phyloP scores from a whole-genome alignment of 1,140 invertebrate species.

The Brachionus calyciflorus region DNA sequence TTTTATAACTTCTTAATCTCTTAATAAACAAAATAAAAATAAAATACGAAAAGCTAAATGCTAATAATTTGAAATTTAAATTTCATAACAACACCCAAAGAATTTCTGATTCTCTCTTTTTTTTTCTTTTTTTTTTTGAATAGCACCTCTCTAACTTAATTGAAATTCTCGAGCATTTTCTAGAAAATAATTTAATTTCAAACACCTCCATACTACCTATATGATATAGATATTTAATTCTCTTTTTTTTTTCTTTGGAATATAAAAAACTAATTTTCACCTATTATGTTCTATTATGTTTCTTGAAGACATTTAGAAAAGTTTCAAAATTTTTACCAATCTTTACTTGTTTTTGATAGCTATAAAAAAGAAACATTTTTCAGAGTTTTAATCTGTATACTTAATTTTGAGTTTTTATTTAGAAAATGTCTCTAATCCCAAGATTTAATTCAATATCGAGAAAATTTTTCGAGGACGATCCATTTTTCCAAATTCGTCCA shows the following conservation, averaged over 20 bases:
- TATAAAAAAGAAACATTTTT: no score
- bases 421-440: constrained; percentile 15
- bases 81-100: neutral
- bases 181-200: constrained; percentile 33
- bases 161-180: constrained; percentile 17
- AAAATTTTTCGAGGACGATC: constrained; percentile 7
- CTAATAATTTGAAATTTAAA: constrained; percentile 3
- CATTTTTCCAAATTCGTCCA: constrained; percentile 33
- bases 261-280: constrained; percentile 9
- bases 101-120: no score
- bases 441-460: constrained; percentile 3
- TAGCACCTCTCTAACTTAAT: neutral
- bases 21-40: constrained; percentile 27
- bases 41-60: constrained; percentile 17
- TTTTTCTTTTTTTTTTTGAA: no score
- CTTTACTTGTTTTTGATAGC: neutral
- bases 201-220: neutral
- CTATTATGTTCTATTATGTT: neutral
- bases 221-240: constrained; percentile 9
- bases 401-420: neutral
- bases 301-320: constrained; percentile 30
- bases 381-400: no score
- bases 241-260: neutral
- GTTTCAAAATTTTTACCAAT: constrained; percentile 12
- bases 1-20: constrained; percentile 30